A percentile compares a stretch with the other conserved stretches of the same genome.
Evolutionary conservation across 2,797 vertebrate species (phyloP).

Genomic region (Neosalanx taihuensis): DNA sequence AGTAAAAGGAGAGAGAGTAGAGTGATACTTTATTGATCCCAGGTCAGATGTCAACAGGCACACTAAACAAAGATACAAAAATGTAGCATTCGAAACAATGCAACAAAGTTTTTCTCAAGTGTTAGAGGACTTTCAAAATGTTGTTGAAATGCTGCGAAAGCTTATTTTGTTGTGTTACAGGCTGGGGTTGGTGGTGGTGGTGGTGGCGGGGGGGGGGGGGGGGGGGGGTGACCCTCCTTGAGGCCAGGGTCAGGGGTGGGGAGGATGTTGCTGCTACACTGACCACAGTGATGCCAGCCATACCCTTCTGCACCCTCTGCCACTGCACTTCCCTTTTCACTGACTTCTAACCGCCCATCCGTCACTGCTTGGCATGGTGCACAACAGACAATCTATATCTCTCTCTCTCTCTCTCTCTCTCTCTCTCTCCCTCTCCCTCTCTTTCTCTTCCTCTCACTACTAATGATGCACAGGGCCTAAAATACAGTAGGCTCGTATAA

Average conservation of each 20-base stretch:
- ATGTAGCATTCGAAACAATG: no score
- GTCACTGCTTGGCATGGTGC: constrained; percentile 12
- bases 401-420: neutral
- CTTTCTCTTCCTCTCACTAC: constrained; percentile 12
- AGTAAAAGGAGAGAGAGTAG: neutral
- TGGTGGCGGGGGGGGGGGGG: no score
- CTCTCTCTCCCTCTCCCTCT: neutral
- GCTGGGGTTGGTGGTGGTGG: no score
- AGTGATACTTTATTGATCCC: no score
- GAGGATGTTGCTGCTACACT: constrained; percentile 39
- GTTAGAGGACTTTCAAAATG: no score
- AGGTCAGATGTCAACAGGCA: no score
- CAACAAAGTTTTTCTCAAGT: no score
- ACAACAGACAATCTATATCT: neutral
- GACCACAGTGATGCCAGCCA: constrained; percentile 44
- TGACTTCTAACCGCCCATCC: constrained; percentile 18
- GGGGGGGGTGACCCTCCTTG: no score
- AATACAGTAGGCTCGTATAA: constrained; percentile 45
- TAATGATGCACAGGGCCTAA: constrained; percentile 44
- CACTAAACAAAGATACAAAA: no score
- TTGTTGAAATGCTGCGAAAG: no score
- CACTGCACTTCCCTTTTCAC: constrained; percentile 33
- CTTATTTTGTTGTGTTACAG: no score
- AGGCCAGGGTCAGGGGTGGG: neutral
- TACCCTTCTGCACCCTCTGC: constrained; percentile 15